Conservation (phyloP, 1,140 invertebrate genomes). For the Epicauta chinensis region DNA sequence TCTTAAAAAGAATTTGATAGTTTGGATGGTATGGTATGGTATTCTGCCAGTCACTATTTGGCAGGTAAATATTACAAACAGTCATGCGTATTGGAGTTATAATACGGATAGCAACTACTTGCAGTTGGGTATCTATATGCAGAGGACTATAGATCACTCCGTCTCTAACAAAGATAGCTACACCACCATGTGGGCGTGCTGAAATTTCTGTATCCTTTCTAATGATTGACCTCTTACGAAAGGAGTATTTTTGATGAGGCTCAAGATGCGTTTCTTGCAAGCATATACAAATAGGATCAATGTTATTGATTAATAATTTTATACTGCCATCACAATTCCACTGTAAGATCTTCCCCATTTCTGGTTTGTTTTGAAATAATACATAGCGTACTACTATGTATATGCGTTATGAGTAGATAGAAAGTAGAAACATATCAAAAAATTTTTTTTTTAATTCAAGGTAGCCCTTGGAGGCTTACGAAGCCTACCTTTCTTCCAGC, state of each 20-base stretch:
- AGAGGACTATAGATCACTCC: background rate
- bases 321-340: constrained; percentile 16
- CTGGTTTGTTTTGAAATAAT: background rate
- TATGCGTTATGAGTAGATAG: background rate
- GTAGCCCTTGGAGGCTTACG: too few relatives aligned
- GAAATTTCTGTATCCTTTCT: background rate
- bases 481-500: too few relatives aligned
- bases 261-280: constrained; percentile 13
- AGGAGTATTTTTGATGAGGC: background rate
- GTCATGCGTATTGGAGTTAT: background rate
- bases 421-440: background rate
- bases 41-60: background rate
- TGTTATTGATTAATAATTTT: constrained; percentile 1
- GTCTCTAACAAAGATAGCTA: background rate
- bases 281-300: constrained; percentile 3
- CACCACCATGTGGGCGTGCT: background rate
- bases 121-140: background rate
- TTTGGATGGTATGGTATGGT: background rate
- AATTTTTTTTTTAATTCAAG: too few relatives aligned
- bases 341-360: constrained; percentile 2
- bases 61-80: constrained; percentile 12
- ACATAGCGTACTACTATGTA: background rate
- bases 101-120: constrained; percentile 3
- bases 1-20: too few relatives aligned
- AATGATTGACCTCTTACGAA: background rate